Evolutionary conservation across 1,140 invertebrate species (phyloP).

Genomic region (Calliopsis andreniformis): DNA sequence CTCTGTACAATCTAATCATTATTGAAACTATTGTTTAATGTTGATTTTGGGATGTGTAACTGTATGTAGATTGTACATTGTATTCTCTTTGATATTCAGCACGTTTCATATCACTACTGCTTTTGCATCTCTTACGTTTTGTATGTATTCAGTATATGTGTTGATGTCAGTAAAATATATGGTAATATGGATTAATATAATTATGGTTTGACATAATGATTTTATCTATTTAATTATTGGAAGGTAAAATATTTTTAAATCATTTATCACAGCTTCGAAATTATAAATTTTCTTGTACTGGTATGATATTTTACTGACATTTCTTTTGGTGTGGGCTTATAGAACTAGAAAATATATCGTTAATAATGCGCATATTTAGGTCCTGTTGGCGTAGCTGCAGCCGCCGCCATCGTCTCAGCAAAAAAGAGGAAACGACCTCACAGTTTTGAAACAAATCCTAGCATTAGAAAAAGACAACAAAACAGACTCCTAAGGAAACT

Average conservation of each 20-base stretch:
- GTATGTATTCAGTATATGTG: slow-evolving; percentile 33
- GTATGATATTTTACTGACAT: slow-evolving; percentile 47
- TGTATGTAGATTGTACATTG: slow-evolving; percentile 21
- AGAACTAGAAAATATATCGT: slow-evolving; percentile 35
- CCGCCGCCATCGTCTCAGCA: slow-evolving; percentile 97
- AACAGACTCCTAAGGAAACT: slow-evolving; percentile 95
- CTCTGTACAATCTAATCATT: not conserved
- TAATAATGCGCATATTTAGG: slow-evolving; percentile 82
- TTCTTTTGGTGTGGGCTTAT: slow-evolving; percentile 6
- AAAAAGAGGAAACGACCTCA: slow-evolving; percentile 97
- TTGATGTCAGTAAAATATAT: slow-evolving; percentile 36
- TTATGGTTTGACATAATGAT: no score
- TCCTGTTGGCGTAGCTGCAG: slow-evolving; percentile 97
- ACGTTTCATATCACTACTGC: slow-evolving; percentile 64
- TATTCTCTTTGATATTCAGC: slow-evolving; percentile 42
- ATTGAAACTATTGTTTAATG: not conserved
- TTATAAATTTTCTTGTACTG: not conserved
- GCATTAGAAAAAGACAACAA: slow-evolving; percentile 97
- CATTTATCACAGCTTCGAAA: not conserved
- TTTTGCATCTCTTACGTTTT: slow-evolving; percentile 63
- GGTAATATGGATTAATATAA: not conserved
- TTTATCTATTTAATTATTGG: not conserved
- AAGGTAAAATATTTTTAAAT: not conserved
- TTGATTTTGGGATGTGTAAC: not conserved
- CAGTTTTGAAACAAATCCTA: slow-evolving; percentile 99